Percentiles rank a stretch among this genome's conserved stretches.
Evolutionary conservation across 35 echinoderm and acorn worm genomes (phyloP).

Genomic region (Strongylocentrotus purpuratus): DNA sequence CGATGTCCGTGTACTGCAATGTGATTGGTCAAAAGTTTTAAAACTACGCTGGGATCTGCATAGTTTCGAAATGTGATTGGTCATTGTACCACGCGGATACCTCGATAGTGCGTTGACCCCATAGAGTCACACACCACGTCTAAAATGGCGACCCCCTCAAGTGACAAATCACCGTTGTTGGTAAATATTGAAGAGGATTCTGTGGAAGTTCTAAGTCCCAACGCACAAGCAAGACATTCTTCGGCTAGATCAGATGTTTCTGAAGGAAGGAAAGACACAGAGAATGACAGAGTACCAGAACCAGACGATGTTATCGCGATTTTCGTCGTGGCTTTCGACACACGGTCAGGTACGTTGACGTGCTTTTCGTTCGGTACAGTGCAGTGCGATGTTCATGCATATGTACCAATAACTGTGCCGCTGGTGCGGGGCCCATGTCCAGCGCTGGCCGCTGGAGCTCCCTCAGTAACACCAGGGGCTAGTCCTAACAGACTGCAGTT

Average conservation of each 20-base stretch:
- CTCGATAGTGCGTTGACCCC: background rate
- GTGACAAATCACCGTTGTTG: constrained; percentile 70
- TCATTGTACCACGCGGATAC: background rate
- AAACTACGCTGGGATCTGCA: background rate
- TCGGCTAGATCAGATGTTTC: constrained; percentile 3
- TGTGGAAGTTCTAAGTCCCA: constrained; percentile 37
- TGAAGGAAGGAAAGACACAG: background rate
- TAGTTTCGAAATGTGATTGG: background rate
- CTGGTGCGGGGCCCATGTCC: too few relatives aligned
- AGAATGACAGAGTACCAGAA: constrained; percentile 30
- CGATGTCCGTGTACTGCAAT: background rate
- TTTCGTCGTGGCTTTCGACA: constrained; percentile 94
- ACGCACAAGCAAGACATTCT: constrained; percentile 49
- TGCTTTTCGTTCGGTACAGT: background rate
- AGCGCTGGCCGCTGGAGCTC: too few relatives aligned
- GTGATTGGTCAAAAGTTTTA: constrained; percentile 38
- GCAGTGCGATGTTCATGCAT: too few relatives aligned
- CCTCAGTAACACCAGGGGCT: too few relatives aligned
- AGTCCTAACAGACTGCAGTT: too few relatives aligned
- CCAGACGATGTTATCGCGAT: constrained; percentile 72
- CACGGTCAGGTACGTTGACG: constrained; percentile 72
- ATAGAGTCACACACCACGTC: background rate
- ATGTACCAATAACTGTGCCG: too few relatives aligned
- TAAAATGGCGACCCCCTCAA: constrained; percentile 70
- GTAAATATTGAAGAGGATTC: constrained; percentile 66